Base-by-base conservation (phyloP, 2,113 vertebrate species). In the Cettia cetti region DNA sequence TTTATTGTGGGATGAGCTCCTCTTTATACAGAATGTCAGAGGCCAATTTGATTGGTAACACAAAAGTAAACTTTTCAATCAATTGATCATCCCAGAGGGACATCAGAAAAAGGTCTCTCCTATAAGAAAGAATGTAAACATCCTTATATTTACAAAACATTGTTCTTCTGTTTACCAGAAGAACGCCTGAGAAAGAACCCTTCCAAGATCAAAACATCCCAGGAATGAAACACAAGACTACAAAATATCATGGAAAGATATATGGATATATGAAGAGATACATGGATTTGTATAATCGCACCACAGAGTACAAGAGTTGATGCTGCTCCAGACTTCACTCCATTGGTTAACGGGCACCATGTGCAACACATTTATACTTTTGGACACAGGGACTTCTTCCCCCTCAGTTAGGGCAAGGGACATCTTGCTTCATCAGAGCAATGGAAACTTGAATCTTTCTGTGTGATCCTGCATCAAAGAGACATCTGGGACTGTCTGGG, bases 401-500 rank as follows among this genome's bases (percentile, higher is more conserved):
- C 53, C 19, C 39, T 93, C 37, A 44, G 63, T 94, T 63, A 94
- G 71, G 76, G 39, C 64, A 92, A 69, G 54, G 87, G 87, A 92
- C 70, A 54, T 92, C 90, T 94, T 85, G 4, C 84, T 87, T 92
- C 89, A 94, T 89, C 89, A 72, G 81, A 92, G 81, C 53, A 92
- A 77, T 83, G 52, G 75, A 88, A 95, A 92, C 72, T 90, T 71
- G 64, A 88, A 76, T 91, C 56, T 83, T 80, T 37, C 16, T 86
- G 85, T 85, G 85, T 60, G 85, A 91, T 90, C 75, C 54, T 90
- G 56, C 76, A 90, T 93, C 90, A 87, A 91, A 96, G 90, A 90
- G 71, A 63, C 88, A 86, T 70, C 44, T 81, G 85, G 82, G 79
- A 86, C 82, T 74, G 70, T 86, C 82, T 80, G 84, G 72, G 28